Conservation (phyloP, 2,797 vertebrate species). For the Strix occidentalis region DNA sequence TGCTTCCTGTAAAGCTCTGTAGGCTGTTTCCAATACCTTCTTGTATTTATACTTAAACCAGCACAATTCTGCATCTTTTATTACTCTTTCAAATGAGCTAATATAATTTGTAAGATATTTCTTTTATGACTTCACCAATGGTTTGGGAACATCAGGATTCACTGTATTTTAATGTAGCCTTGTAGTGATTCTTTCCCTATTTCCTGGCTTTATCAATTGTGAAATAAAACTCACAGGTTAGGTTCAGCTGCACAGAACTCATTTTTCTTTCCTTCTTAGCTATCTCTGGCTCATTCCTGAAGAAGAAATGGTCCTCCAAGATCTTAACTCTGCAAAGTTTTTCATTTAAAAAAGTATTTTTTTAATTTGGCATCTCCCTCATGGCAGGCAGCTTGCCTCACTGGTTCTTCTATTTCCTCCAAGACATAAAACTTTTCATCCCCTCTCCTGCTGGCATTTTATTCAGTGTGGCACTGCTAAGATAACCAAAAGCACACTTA, state of each 20-base stretch:
- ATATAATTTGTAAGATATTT: not conserved
- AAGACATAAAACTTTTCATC: not conserved
- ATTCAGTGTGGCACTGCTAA: not conserved
- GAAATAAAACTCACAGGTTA: not conserved
- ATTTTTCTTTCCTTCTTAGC: not conserved
- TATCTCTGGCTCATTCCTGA: not conserved
- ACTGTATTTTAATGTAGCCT: not conserved
- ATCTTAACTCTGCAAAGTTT: not conserved
- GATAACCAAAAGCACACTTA: not conserved
- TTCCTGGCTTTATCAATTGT: not conserved
- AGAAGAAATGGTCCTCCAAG: not conserved
- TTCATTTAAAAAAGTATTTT: not conserved
- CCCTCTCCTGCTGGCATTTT: not conserved
- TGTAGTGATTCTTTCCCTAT: not conserved
- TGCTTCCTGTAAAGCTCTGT: not conserved
- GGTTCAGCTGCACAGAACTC: not conserved
- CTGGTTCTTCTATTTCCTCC: not conserved
- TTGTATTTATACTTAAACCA: not conserved
- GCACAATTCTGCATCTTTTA: not conserved
- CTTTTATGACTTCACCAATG: not conserved
- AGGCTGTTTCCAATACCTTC: not conserved
- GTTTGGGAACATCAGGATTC: not conserved
- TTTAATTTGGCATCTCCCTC: not conserved
- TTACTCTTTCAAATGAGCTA: not conserved
- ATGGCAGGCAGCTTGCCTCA: not conserved